These are phyloP conservation scores for Amblyjoppa proteus DNA, from an alignment of 2,888 invertebrate species.

Conservation along the genomic window DNA sequence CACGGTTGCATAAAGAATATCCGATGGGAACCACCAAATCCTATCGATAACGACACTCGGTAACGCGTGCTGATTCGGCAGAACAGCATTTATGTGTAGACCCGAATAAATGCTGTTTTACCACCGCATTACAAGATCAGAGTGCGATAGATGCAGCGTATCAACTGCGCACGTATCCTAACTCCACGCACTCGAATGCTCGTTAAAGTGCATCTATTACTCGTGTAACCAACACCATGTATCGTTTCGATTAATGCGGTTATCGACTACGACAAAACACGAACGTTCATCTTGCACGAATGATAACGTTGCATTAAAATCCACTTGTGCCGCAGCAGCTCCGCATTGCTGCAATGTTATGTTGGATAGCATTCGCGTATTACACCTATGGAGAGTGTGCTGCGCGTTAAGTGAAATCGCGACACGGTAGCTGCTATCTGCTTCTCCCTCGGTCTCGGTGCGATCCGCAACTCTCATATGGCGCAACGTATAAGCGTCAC, in stretches of 20 bases:
- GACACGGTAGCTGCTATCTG: not conserved
- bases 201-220: too few species aligned
- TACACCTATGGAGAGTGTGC: slow-evolving; percentile 1
- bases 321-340: not conserved
- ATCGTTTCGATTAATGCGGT: slow-evolving; percentile 56
- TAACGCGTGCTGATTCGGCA: too few species aligned
- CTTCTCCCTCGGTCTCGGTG: not conserved
- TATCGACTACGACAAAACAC: slow-evolving; percentile 65
- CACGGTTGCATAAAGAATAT: too few species aligned
- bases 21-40: too few species aligned
- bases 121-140: too few species aligned
- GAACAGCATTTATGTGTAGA: too few species aligned
- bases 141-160: too few species aligned
- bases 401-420: not conserved
- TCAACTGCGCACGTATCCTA: too few species aligned
- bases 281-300: slow-evolving; percentile 53
- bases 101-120: too few species aligned
- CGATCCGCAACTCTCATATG: slow-evolving; percentile 28
- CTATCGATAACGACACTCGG: too few species aligned
- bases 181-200: too few species aligned
- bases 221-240: slow-evolving; percentile 3
- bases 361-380: not conserved
- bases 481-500: slow-evolving; percentile 9
- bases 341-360: slow-evolving; percentile 8
- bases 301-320: slow-evolving; percentile 56